Evolutionary conservation across 2,888 invertebrate species (phyloP).

Genomic region (Endomychus coccineus): DNA sequence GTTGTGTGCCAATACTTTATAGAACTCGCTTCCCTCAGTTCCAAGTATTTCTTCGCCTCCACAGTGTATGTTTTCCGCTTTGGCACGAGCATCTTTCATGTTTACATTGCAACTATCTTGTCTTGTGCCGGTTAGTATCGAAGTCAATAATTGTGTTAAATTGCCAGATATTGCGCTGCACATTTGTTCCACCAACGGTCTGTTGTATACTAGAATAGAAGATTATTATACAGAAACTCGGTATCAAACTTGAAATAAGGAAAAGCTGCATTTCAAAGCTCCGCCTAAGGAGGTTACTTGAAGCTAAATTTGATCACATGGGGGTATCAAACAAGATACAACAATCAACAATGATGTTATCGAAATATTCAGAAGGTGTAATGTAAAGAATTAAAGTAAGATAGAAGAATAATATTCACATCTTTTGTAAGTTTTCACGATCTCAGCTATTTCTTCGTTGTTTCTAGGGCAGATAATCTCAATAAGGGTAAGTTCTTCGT

Average conservation of each 20-base stretch:
- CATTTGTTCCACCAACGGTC: conserved; percentile 65
- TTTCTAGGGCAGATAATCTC: conserved; percentile 67
- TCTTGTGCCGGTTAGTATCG: conserved; percentile 62
- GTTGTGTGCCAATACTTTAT: conserved; percentile 64
- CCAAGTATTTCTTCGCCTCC: conserved; percentile 67
- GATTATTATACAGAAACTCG: too few relatives aligned
- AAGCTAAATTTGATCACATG: conserved; percentile 1
- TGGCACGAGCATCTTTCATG: conserved; percentile 58
- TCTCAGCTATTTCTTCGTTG: conserved; percentile 57
- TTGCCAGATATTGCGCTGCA: conserved; percentile 72
- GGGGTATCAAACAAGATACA: neutral
- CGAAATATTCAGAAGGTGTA: too few relatives aligned
- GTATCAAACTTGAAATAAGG: too few relatives aligned
- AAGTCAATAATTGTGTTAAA: conserved; percentile 66
- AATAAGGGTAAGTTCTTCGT: conserved; percentile 64
- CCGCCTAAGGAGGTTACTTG: too few relatives aligned
- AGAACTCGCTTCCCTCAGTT: conserved; percentile 67
- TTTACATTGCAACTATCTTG: conserved; percentile 57
- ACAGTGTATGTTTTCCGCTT: conserved; percentile 61
- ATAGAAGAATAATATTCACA: conserved; percentile 45
- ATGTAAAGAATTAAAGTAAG: too few relatives aligned
- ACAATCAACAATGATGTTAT: too few relatives aligned
- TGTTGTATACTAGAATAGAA: conserved; percentile 52
- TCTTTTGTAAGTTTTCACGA: conserved; percentile 57
- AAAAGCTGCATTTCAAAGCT: too few relatives aligned